Percentiles rank a stretch among this genome's conserved stretches.
phyloP scores from a whole-genome alignment of 2,888 invertebrate species.

The Sminthurides aquaticus region DNA sequence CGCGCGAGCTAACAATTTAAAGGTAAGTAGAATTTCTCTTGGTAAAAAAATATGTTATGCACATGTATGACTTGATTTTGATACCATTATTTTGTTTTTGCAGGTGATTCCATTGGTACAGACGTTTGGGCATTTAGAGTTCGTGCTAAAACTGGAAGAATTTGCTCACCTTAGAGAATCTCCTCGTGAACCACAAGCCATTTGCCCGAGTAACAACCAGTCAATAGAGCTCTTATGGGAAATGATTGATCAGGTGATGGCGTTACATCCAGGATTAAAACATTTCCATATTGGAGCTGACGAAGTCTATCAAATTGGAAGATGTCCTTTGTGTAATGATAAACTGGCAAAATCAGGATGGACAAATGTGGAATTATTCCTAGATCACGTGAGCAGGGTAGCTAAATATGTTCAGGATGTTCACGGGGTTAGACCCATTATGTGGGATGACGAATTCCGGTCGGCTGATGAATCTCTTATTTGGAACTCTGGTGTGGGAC shows the following conservation, averaged over 20 bases:
- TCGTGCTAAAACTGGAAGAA: conserved; percentile 62
- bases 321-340: conserved; percentile 55
- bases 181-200: conserved; percentile 53
- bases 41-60: not conserved
- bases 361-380: conserved; percentile 55
- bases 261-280: conserved; percentile 52
- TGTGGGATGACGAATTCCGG: conserved; percentile 69
- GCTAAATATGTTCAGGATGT: conserved; percentile 48
- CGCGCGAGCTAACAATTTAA: conserved; percentile 56
- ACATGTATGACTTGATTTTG: not conserved
- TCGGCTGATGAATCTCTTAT: conserved; percentile 52
- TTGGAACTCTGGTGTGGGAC: conserved; percentile 49
- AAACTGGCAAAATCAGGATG: conserved; percentile 47
- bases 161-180: conserved; percentile 63
- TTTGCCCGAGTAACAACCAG: conserved; percentile 61
- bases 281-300: conserved; percentile 73
- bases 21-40: conserved; percentile 50
- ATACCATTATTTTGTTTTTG: not conserved
- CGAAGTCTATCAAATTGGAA: conserved; percentile 68
- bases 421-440: conserved; percentile 47
- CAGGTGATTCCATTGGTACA: conserved; percentile 68
- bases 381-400: conserved; percentile 57
- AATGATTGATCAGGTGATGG: conserved; percentile 65
- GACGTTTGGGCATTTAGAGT: conserved; percentile 79
- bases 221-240: conserved; percentile 55